Evolutionary conservation across 2,797 vertebrate species (phyloP).

Genomic region (Kryptolebias ocellatus): DNA sequence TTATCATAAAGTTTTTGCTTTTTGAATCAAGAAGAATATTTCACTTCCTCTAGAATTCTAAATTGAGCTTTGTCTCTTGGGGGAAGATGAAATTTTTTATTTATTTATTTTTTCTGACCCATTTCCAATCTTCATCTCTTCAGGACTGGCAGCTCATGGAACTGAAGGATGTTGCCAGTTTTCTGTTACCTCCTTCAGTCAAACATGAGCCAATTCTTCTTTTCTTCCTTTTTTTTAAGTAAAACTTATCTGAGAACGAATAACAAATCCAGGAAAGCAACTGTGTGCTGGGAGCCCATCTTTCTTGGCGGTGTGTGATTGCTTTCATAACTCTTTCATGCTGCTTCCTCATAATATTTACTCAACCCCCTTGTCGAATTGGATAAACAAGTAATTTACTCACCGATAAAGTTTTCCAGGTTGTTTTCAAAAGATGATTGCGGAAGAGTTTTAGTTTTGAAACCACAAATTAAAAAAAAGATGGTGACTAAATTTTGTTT

Average conservation of each 20-base stretch:
- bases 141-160: conserved; percentile 53
- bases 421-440: conserved; percentile 31
- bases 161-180: conserved; percentile 53
- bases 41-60: conserved; percentile 61
- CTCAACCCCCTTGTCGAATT: conserved; percentile 59
- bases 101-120: conserved; percentile 47
- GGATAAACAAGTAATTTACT: conserved; percentile 65
- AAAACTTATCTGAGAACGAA: conserved; percentile 38
- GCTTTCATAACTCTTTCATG: conserved; percentile 59
- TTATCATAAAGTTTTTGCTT: conserved; percentile 56
- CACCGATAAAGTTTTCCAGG: conserved; percentile 4
- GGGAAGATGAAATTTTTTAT: conserved; percentile 46
- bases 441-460: conserved; percentile 47
- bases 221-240: conserved; percentile 24
- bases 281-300: conserved; percentile 31
- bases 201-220: conserved; percentile 38
- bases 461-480: neutral
- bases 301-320: conserved; percentile 47
- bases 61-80: conserved; percentile 57
- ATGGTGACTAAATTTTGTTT: conserved; percentile 22
- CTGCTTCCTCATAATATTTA: conserved; percentile 46
- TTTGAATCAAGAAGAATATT: conserved; percentile 63
- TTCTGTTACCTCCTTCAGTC: conserved; percentile 41
- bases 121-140: conserved; percentile 66
- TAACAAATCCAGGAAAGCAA: conserved; percentile 37